Base-by-base conservation (phyloP, 2,113 vertebrate genomes). In the Actenoides lindsayi region DNA sequence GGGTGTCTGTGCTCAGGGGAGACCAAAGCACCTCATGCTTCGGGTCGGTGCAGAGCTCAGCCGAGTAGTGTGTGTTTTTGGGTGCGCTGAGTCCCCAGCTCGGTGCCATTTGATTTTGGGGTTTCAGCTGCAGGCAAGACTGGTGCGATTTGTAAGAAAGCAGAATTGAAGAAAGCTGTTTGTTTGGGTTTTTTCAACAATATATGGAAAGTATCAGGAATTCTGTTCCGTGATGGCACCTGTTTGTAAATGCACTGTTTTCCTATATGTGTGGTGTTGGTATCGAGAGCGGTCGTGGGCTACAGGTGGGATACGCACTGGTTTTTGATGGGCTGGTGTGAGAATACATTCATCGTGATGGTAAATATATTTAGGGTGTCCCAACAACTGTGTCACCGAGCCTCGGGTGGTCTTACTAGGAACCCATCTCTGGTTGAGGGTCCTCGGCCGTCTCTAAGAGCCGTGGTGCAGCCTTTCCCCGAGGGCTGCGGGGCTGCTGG, bases 401-500 rank as follows among this genome's bases (percentile, higher is more conserved):
- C 42, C 11, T 30, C 1, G 5, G 11, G 30, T 46, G 62, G 14
- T 56, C 63, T 69, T 2, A 2, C 41, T 57, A 69, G 23, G 67
- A 59, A 24, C 35, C 8, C 2, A 7, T 12, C 11, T 16, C 33
- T 42, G 6, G 2, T 23, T 1, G 2, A 20, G 33, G 17, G 8
- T 9, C 19, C 16, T 39, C 15, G 16, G 14, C 27, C 1, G 2
- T 11, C 21, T 37, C 48, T 0, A 2, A 25, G 20, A 48, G 24
- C 44, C 0, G 1, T 0, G 5, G 33, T 16, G 20, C 33, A 64
- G 30, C 24, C 23, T 17, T 18, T 48, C 19, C 48, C 4, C 1
- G 1, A 28, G 48, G 56, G 39, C 31, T 33, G 21, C 1, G 2
- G 53, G 78, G 28, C 65, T 42, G 59, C 53, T 41, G 39, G 35